Conservation (phyloP, 1,140 invertebrate species). For the Euura lappo region DNA sequence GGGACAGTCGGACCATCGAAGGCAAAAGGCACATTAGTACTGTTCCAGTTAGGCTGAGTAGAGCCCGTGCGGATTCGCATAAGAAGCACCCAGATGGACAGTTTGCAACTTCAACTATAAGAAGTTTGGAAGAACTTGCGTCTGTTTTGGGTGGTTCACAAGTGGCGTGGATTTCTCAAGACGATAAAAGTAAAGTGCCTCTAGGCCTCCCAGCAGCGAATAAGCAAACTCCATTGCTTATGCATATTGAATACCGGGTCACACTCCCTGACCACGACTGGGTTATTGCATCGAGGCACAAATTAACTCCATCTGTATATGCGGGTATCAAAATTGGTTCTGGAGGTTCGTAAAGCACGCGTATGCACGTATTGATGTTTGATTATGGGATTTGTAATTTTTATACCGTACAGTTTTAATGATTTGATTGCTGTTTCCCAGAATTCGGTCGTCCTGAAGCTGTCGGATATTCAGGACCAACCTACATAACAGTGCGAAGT, state of each 20-base stretch:
- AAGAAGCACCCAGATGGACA: slow-evolving; percentile 18
- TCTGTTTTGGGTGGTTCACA: slow-evolving; percentile 24
- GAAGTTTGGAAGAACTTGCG: slow-evolving; percentile 17
- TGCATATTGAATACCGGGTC: slow-evolving; percentile 52
- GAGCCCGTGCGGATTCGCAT: slow-evolving; percentile 13
- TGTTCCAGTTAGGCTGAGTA: slow-evolving; percentile 20
- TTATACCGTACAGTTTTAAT: no score
- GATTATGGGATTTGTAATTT: no score
- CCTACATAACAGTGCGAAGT: slow-evolving; percentile 48
- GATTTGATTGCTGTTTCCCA: no score
- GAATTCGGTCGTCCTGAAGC: slow-evolving; percentile 38
- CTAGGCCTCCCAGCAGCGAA: slow-evolving; percentile 52
- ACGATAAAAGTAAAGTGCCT: slow-evolving; percentile 55
- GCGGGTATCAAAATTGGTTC: slow-evolving; percentile 35
- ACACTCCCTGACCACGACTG: slow-evolving; percentile 56
- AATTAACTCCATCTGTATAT: slow-evolving; percentile 48
- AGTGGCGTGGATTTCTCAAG: slow-evolving; percentile 24
- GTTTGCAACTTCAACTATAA: slow-evolving; percentile 20
- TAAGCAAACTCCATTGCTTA: slow-evolving; percentile 43
- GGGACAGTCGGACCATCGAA: slow-evolving; percentile 18
- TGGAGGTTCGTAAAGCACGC: no score
- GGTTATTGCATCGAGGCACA: slow-evolving; percentile 48
- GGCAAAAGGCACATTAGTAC: slow-evolving; percentile 23
- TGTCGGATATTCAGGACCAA: slow-evolving; percentile 49
- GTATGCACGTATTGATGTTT: no score